Conservation (phyloP, 1,140 invertebrate species). For the Bombus vancouverensis region DNA sequence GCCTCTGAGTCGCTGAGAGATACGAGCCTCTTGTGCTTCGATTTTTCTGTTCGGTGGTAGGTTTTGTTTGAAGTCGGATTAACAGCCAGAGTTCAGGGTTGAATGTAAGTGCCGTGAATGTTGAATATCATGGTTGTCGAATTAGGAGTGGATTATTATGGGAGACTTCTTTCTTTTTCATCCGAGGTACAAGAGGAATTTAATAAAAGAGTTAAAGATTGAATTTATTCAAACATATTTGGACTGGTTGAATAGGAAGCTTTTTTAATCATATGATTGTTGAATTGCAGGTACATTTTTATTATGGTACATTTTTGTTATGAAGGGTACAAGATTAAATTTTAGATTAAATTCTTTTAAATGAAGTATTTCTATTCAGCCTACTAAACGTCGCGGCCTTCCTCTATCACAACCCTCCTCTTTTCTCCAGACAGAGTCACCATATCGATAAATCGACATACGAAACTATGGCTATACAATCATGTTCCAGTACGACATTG, state of each 20-base stretch:
- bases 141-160: not conserved
- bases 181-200: not conserved
- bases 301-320: too few relatives aligned
- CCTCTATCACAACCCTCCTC: too few relatives aligned
- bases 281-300: not conserved
- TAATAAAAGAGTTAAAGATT: not conserved
- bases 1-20: constrained; percentile 15
- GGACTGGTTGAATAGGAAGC: not conserved
- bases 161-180: not conserved
- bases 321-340: too few relatives aligned
- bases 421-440: not conserved
- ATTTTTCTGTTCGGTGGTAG: not conserved
- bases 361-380: not conserved
- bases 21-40: not conserved
- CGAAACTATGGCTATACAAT: not conserved
- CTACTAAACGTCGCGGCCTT: not conserved
- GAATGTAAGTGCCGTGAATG: not conserved
- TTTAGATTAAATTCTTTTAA: too few relatives aligned
- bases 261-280: not conserved
- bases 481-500: not conserved
- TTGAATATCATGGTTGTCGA: not conserved
- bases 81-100: not conserved
- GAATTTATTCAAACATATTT: not conserved
- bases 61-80: constrained; percentile 6
- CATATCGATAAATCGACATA: not conserved